Evolutionary conservation across 2,888 invertebrate species (phyloP).

Genomic region (Cryptus viduatorius): DNA sequence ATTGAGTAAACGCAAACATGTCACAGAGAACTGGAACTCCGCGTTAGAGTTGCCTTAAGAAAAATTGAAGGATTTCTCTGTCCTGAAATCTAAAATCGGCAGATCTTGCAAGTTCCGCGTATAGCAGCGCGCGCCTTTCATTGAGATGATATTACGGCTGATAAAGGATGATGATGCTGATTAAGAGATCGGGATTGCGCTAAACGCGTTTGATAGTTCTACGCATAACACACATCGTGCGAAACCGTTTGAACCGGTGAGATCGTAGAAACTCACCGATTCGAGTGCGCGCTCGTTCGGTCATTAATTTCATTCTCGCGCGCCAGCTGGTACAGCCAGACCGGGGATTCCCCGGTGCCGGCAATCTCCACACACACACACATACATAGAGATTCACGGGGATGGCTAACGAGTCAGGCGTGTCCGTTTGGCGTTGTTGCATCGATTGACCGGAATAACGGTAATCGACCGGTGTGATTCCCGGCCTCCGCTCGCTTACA

Average conservation of each 20-base stretch:
- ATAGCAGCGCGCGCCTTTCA: slow-evolving; percentile 15
- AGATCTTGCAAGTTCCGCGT: not conserved
- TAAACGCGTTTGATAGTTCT: slow-evolving; percentile 11
- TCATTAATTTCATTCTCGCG: slow-evolving; percentile 73
- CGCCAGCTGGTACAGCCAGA: slow-evolving; percentile 44
- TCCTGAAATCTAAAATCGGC: no score
- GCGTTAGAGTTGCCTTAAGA: no score
- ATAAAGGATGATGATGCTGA: slow-evolving; percentile 20
- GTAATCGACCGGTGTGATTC: slow-evolving; percentile 70
- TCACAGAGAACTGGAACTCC: no score
- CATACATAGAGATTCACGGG: slow-evolving; percentile 51
- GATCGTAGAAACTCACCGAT: slow-evolving; percentile 58
- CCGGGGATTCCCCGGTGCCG: slow-evolving; percentile 29
- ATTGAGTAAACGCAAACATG: no score
- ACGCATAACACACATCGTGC: slow-evolving; percentile 18
- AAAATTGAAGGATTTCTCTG: no score
- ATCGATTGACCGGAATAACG: slow-evolving; percentile 70
- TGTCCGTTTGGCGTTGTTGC: slow-evolving; percentile 67
- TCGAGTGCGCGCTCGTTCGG: slow-evolving; percentile 68
- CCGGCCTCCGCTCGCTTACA: slow-evolving; percentile 64
- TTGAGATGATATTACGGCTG: slow-evolving; percentile 15
- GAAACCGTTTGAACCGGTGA: slow-evolving; percentile 42
- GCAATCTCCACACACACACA: slow-evolving; percentile 9
- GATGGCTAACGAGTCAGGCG: slow-evolving; percentile 68
- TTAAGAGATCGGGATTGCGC: slow-evolving; percentile 7